phyloP scores from a whole-genome alignment of 2,888 invertebrate genomes.

The Drosophila lacicola region DNA sequence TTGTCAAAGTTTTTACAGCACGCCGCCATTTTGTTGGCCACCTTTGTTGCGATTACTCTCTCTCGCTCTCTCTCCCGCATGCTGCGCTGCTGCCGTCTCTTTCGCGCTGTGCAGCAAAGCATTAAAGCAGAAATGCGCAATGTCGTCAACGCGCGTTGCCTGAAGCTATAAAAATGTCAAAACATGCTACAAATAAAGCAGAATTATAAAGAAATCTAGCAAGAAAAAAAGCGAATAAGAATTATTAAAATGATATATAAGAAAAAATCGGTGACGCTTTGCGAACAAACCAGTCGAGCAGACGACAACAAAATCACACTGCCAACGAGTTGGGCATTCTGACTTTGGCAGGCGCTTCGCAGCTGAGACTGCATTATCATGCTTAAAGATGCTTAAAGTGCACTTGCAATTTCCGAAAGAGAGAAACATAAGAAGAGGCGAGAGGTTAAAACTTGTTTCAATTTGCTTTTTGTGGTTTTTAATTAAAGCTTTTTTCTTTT shows the following conservation, averaged over 20 bases:
- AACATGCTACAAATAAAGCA: conserved; percentile 62
- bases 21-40: conserved; percentile 60
- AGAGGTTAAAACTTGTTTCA: too few relatives aligned
- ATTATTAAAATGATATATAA: conserved; percentile 33
- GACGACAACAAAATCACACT: conserved; percentile 19
- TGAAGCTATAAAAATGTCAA: conserved; percentile 76
- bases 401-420: too few relatives aligned
- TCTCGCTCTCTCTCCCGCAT: conserved; percentile 8
- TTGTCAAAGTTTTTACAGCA: conserved; percentile 54
- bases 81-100: conserved; percentile 12
- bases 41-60: background rate
- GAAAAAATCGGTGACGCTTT: conserved; percentile 17
- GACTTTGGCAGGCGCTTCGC: background rate
- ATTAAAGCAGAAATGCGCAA: conserved; percentile 71
- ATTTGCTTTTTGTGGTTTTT: too few relatives aligned
- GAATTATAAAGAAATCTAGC: conserved; percentile 72
- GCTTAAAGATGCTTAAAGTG: too few relatives aligned
- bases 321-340: conserved; percentile 3
- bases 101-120: conserved; percentile 66
- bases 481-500: too few relatives aligned
- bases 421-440: too few relatives aligned
- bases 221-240: conserved; percentile 19
- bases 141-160: conserved; percentile 50
- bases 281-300: conserved; percentile 24
- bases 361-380: background rate